These are phyloP conservation scores for Trilocha varians DNA, from an alignment of 2,888 invertebrate genomes.

Conservation along the genomic window DNA sequence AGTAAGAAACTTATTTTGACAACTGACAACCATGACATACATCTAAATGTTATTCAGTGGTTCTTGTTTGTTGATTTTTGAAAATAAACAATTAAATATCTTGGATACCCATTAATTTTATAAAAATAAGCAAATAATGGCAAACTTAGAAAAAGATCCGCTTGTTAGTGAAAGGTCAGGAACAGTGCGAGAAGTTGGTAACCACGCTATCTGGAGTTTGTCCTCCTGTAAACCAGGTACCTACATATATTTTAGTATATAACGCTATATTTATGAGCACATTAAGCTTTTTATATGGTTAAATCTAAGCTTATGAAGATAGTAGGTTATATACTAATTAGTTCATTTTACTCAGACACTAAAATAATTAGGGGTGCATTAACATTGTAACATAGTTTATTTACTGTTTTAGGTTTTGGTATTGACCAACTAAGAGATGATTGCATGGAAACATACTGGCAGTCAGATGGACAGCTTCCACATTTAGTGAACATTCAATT, in stretches of 20 bases:
- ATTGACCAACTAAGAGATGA: slow-evolving; percentile 97
- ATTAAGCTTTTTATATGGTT: too few relatives aligned
- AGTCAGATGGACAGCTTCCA: slow-evolving; percentile 98
- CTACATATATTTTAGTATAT: not conserved
- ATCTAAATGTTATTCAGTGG: too few relatives aligned
- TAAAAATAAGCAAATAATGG: too few relatives aligned
- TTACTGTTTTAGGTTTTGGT: slow-evolving; percentile 84
- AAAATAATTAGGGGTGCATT: too few relatives aligned
- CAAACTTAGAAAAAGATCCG: slow-evolving; percentile 46
- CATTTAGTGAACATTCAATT: slow-evolving; percentile 98
- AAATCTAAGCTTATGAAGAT: too few relatives aligned
- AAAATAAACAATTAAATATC: not conserved
- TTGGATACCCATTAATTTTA: too few relatives aligned
- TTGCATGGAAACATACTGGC: slow-evolving; percentile 98
- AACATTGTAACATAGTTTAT: not conserved
- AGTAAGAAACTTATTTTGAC: too few relatives aligned
- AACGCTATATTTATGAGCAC: too few relatives aligned
- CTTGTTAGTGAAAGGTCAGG: slow-evolving; percentile 64
- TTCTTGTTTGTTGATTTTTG: too few relatives aligned
- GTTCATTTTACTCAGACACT: too few relatives aligned
- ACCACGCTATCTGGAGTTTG: slow-evolving; percentile 96
- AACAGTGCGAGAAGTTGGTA: slow-evolving; percentile 83
- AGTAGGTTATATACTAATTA: too few relatives aligned
- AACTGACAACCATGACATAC: too few relatives aligned
- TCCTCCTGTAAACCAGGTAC: slow-evolving; percentile 98